Conservation (phyloP, 2,113 vertebrate species). For the Puntigrus tetrazona region DNA sequence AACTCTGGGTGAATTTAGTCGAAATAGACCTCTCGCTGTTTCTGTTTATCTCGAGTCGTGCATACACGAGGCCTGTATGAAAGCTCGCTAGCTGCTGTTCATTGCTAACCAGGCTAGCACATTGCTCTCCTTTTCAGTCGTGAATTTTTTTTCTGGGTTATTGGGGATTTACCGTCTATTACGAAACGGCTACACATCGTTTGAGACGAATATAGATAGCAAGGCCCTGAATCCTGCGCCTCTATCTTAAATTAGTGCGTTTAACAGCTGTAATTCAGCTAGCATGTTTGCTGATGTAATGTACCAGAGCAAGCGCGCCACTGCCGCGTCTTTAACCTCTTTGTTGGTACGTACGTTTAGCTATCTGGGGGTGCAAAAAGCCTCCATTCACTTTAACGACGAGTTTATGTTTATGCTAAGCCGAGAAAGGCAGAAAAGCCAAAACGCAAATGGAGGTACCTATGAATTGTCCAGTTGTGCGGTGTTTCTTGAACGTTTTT, state of each 20-base stretch:
- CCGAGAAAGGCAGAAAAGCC: not conserved
- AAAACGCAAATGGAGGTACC: not conserved
- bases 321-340: not conserved
- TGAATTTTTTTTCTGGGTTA: not conserved
- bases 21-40: not conserved
- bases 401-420: not conserved
- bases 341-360: not conserved
- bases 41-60: not conserved
- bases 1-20: not conserved
- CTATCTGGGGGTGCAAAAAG: not conserved
- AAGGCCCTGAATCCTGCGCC: too few species aligned
- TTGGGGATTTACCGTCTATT: not conserved
- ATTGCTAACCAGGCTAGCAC: constrained; percentile 10
- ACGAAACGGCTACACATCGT: not conserved
- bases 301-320: constrained; percentile 9
- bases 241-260: not conserved
- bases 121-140: not conserved
- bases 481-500: not conserved
- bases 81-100: constrained; percentile 11
- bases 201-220: not conserved
- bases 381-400: not conserved
- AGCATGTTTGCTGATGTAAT: not conserved
- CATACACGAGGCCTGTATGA: constrained; percentile 19
- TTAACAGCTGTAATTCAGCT: not conserved
- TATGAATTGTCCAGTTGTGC: not conserved